Conservation (phyloP, 2,888 invertebrate genomes). For the Xestia ashworthii region DNA sequence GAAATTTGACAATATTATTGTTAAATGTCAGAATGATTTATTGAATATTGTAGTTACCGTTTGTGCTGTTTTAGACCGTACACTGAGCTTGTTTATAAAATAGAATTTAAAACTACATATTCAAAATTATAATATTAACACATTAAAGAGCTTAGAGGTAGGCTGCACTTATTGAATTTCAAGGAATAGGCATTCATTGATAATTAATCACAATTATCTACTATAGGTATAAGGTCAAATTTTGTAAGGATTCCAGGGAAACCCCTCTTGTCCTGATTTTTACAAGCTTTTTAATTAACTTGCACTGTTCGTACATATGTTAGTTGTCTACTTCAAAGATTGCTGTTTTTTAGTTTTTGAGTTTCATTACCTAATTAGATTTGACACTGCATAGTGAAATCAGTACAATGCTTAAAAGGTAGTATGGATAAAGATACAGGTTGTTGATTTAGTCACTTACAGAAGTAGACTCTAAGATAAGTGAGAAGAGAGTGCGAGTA, state of each 20-base stretch:
- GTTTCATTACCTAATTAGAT: background rate
- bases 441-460: background rate
- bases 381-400: background rate
- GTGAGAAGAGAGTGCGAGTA: background rate
- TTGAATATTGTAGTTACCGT: no score
- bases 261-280: background rate
- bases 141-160: background rate
- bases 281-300: background rate
- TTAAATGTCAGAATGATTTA: no score
- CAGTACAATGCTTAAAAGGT: conserved; percentile 6
- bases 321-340: background rate
- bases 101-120: conserved; percentile 5
- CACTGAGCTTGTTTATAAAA: background rate
- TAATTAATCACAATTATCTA: background rate
- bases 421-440: background rate
- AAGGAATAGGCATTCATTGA: background rate
- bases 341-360: background rate
- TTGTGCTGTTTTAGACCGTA: background rate
- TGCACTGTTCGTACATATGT: background rate
- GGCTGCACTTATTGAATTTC: background rate
- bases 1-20: no score
- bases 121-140: background rate
- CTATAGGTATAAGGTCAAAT: background rate
- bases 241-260: background rate
- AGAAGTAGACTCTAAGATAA: no score